Evolutionary conservation across 1,140 invertebrate species (phyloP).

Genomic region (Drosophila kohkoa): DNA sequence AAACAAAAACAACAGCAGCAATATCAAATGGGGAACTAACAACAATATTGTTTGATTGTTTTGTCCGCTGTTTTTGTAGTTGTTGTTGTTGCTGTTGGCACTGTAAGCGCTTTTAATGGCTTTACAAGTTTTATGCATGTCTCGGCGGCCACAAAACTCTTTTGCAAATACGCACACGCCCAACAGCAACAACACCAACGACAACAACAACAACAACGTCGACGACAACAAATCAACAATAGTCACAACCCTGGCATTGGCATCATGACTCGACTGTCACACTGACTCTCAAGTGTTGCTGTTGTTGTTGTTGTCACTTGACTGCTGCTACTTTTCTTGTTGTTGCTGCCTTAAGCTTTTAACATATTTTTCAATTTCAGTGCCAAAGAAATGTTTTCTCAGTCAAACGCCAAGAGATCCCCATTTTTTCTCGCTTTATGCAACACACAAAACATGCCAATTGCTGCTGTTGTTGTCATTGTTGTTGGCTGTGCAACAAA

Average conservation of each 20-base stretch:
- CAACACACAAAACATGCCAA: conserved; percentile 57
- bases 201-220: conserved; percentile 35
- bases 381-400: conserved; percentile 66
- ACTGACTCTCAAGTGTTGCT: conserved; percentile 59
- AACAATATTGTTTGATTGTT: conserved; percentile 62
- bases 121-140: conserved; percentile 70
- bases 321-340: conserved; percentile 50
- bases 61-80: conserved; percentile 21
- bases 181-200: conserved; percentile 37
- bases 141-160: conserved; percentile 30
- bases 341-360: conserved; percentile 66
- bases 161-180: conserved; percentile 73
- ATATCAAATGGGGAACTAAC: conserved; percentile 36
- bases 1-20: conserved; percentile 14
- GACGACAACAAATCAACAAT: conserved; percentile 48
- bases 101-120: conserved; percentile 56
- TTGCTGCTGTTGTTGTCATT: conserved; percentile 30
- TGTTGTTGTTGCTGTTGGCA: conserved; percentile 28
- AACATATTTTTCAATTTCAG: conserved; percentile 76
- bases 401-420: conserved; percentile 50
- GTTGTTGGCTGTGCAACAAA: conserved; percentile 46
- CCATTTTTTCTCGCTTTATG: conserved; percentile 57
- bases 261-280: conserved; percentile 65
- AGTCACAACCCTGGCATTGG: conserved; percentile 61
- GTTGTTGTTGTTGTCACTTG: conserved; percentile 32